Evolutionary conservation across 2,113 vertebrate genomes (phyloP).

Genomic region (Syngnathoides biaculeatus): DNA sequence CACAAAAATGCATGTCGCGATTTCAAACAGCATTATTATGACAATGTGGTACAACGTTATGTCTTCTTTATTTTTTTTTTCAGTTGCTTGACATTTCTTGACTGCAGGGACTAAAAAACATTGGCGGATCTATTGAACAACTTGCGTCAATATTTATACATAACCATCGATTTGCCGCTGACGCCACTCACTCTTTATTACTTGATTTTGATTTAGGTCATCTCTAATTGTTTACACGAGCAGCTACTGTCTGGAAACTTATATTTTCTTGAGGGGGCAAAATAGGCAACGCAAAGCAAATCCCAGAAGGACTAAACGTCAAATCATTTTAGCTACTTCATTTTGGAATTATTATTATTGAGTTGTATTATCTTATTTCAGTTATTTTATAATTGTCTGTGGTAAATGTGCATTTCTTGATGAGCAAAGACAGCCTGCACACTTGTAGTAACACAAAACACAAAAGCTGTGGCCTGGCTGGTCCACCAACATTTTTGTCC

Average conservation of each 20-base stretch:
- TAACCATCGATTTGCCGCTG: background rate
- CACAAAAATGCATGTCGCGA: background rate
- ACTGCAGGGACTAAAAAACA: background rate
- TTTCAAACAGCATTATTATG: background rate
- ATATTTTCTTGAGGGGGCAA: background rate
- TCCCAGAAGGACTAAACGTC: background rate
- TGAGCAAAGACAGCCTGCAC: too few species aligned
- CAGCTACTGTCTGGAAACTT: background rate
- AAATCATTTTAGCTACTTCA: background rate
- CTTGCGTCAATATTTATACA: background rate
- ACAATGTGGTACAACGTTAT: background rate
- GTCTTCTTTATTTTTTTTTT: background rate
- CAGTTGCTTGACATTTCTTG: background rate
- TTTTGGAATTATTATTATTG: background rate
- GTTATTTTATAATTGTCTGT: background rate
- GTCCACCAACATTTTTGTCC: too few species aligned
- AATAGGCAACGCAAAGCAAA: background rate
- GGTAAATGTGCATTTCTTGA: too few species aligned
- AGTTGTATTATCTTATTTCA: background rate
- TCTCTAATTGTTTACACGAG: background rate
- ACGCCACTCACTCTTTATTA: background rate
- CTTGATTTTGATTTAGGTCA: too few species aligned
- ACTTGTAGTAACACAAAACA: too few species aligned
- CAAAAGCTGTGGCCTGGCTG: too few species aligned
- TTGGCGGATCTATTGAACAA: background rate